phyloP scores from a whole-genome alignment of 1,140 invertebrate species.

The Drosophila obscura region DNA sequence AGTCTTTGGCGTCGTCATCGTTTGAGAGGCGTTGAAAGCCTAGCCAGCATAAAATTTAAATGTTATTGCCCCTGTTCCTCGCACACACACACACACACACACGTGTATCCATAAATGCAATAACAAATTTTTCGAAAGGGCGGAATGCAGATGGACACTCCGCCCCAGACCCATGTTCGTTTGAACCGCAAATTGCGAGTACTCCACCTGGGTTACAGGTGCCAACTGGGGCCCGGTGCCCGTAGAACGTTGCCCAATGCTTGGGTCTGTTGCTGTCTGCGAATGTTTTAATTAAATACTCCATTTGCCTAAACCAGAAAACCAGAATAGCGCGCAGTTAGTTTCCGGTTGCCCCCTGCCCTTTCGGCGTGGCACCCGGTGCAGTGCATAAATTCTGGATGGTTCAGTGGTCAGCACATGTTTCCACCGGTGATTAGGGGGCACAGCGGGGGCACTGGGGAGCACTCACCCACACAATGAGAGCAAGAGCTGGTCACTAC shows the following conservation, averaged over 20 bases:
- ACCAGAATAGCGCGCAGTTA: slow-evolving; percentile 63
- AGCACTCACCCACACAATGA: background rate
- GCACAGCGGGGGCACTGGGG: background rate
- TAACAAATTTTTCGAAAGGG: slow-evolving; percentile 57
- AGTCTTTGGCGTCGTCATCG: background rate
- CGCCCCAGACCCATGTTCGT: background rate
- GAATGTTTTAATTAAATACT: slow-evolving; percentile 83
- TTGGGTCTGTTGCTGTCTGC: slow-evolving; percentile 42
- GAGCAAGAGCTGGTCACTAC: slow-evolving; percentile 4
- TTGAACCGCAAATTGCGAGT: slow-evolving; percentile 60
- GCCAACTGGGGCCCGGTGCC: slow-evolving; percentile 29
- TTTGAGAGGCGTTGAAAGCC: slow-evolving; percentile 64
- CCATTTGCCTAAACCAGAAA: slow-evolving; percentile 77
- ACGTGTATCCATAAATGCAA: slow-evolving; percentile 67
- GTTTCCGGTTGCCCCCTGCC: slow-evolving; percentile 31
- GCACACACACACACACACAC: slow-evolving; percentile 7
- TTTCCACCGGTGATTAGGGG: slow-evolving; percentile 61
- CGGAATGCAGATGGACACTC: slow-evolving; percentile 42
- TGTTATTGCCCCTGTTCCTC: slow-evolving; percentile 58
- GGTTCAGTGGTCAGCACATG: slow-evolving; percentile 47
- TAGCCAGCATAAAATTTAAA: slow-evolving; percentile 71
- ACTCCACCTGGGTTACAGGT: slow-evolving; percentile 52
- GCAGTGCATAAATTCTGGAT: slow-evolving; percentile 32
- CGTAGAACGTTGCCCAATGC: slow-evolving; percentile 5
- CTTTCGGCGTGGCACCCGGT: background rate